Conservation (phyloP, 2,888 invertebrate species). For the Microctonus aethiopoides region DNA sequence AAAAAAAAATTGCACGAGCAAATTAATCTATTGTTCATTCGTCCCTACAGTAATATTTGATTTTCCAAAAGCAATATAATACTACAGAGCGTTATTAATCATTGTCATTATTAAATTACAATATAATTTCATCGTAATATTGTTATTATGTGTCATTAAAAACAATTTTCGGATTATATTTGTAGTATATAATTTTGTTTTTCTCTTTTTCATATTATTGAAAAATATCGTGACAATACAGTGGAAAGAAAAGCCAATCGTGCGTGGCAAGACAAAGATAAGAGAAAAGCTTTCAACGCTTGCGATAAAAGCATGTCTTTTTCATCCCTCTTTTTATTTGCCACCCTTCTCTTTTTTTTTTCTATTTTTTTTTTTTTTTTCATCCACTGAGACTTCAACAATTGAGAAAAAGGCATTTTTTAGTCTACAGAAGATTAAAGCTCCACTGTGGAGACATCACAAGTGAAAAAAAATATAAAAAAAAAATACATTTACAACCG, state of each 20-base stretch:
- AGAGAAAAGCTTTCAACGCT: conserved; percentile 26
- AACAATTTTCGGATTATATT: neutral
- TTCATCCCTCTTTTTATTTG: conserved; percentile 20
- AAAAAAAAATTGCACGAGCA: neutral
- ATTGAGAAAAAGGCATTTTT: conserved; percentile 5
- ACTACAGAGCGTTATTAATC: neutral
- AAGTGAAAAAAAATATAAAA: conserved; percentile 7
- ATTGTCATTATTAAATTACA: neutral
- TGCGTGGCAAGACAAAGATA: conserved; percentile 22
- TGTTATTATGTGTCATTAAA: neutral
- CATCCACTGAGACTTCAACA: neutral
- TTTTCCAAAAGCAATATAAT: neutral
- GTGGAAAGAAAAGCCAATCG: conserved; percentile 29
- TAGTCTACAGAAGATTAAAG: conserved; percentile 33
- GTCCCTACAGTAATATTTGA: neutral
- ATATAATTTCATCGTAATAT: neutral
- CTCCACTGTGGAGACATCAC: conserved; percentile 16
- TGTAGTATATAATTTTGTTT: neutral
- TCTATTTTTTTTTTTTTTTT: neutral
- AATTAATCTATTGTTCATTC: neutral
- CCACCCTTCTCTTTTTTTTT: conserved; percentile 25
- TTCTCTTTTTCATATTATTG: neutral
- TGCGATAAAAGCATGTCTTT: conserved; percentile 20
- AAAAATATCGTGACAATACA: neutral
- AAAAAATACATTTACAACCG: no score